Conservation (phyloP, 2,888 invertebrate genomes). For the Tanypteryx hageni region DNA sequence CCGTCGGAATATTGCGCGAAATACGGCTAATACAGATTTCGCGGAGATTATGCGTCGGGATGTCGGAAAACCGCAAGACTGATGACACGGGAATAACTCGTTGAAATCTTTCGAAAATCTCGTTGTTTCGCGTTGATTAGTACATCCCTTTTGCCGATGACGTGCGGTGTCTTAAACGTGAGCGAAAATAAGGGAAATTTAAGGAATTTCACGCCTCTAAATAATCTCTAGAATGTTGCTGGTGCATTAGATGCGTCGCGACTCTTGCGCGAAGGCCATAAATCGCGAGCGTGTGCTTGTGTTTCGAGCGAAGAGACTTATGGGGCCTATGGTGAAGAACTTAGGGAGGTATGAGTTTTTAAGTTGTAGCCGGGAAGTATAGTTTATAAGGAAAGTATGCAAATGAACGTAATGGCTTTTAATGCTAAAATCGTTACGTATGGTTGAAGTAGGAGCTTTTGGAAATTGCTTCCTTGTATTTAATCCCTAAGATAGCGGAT, state of each 20-base stretch:
- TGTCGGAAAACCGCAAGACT: too few species aligned
- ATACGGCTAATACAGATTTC: too few species aligned
- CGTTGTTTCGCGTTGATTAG: background rate
- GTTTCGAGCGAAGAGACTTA: background rate
- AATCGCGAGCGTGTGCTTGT: background rate
- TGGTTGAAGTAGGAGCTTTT: background rate
- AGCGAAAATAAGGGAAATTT: background rate
- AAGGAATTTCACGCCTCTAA: constrained; percentile 15
- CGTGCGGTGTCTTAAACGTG: background rate
- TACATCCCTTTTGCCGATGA: background rate
- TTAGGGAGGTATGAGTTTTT: constrained; percentile 2
- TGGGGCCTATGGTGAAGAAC: background rate
- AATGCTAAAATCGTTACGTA: background rate
- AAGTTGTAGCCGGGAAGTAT: background rate
- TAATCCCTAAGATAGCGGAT: background rate
- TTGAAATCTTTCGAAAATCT: too few species aligned
- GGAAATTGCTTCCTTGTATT: background rate
- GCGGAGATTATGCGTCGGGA: too few species aligned
- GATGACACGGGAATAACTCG: too few species aligned
- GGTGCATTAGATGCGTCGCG: background rate
- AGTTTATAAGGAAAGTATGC: background rate
- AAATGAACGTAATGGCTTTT: background rate
- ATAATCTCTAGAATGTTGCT: background rate
- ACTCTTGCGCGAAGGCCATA: background rate
- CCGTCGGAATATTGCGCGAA: too few species aligned